phyloP scores from a whole-genome alignment of 1,140 invertebrate genomes.

The Drosophila albomicans region DNA sequence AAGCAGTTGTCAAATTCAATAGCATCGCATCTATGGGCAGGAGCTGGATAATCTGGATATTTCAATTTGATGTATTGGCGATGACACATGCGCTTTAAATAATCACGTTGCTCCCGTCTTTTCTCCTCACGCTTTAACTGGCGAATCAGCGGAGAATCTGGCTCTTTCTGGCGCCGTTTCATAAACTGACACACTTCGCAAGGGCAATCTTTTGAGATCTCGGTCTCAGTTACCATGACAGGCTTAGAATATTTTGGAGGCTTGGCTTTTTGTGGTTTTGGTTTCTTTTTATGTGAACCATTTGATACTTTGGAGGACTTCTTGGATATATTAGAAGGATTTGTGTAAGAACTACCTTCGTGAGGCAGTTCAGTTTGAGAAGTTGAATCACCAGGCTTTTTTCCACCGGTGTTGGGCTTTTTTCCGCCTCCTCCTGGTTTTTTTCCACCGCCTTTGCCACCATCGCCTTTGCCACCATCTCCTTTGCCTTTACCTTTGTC shows the following conservation, averaged over 20 bases:
- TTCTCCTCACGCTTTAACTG: slow-evolving; percentile 44
- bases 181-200: slow-evolving; percentile 52
- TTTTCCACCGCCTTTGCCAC: not conserved
- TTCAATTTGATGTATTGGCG: slow-evolving; percentile 38
- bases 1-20: slow-evolving; percentile 38
- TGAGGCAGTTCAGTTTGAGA: no score
- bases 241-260: not conserved
- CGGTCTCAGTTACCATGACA: not conserved
- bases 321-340: no score
- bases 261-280: not conserved
- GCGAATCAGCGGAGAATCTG: slow-evolving; percentile 51
- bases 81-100: slow-evolving; percentile 46
- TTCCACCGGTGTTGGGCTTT: not conserved
- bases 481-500: not conserved
- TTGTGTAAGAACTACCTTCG: no score
- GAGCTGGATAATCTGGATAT: not conserved
- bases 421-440: no score
- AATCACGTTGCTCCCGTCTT: slow-evolving; percentile 35
- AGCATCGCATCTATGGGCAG: slow-evolving; percentile 36
- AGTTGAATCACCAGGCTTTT: not conserved
- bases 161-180: slow-evolving; percentile 15
- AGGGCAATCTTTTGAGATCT: slow-evolving; percentile 40
- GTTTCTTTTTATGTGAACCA: not conserved
- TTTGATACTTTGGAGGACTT: not conserved
- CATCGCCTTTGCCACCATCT: not conserved